Evolutionary conservation across 2,797 vertebrate genomes (phyloP), one percentile per base, ranked within the genome.

Genomic region (Acanthurus tractus): DNA sequence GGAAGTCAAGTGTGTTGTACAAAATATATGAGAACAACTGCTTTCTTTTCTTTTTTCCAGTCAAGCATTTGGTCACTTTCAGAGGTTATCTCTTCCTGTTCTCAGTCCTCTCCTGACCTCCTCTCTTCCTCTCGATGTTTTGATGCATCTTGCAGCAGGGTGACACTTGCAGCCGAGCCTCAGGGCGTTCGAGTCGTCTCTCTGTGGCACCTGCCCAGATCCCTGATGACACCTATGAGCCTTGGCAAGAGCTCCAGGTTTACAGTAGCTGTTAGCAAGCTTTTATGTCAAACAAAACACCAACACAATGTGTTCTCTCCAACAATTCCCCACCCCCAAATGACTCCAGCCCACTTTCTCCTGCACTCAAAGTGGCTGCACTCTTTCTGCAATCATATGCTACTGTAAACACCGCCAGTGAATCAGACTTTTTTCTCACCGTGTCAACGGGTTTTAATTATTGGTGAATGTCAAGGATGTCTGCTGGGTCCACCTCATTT

Each of bases 231-330:
- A 91, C 89, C 86, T 89, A 86, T 90, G 88, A 90, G 89, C 84
- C 77, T 89, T 93, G 92, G 90, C 92, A 34, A 85, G 77, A 75
- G 86, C 81, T 92, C 86, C 88, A 88, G 79, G 86, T 90, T 86
- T 92, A 92, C 88, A 82, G 86, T 90, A 86, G 86, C 85, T 85
- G 89, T 91, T 90, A 85, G 89, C 83, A 34, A 83, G 72, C 82
- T 86, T 91, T 89, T 85, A 87, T 92, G 88, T 92, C 86, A 83
- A 92, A 93, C 91, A 91, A 93, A 92, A 90, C 88, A 86, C 78
- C 66, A 58, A 88, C 88, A 85, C 86, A 83, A 78, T 88, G 86
- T 69, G 77, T 76, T 83, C 78, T 78, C 72, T 78, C 74, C 75
- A 40, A 78, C 84, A 69, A 77, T 55, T 11, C 79, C 79, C 69